Percentiles rank a stretch among this genome's conserved stretches.
phyloP scores from a whole-genome alignment of 2,888 invertebrate genomes.

The Diachrysia chrysitis region DNA sequence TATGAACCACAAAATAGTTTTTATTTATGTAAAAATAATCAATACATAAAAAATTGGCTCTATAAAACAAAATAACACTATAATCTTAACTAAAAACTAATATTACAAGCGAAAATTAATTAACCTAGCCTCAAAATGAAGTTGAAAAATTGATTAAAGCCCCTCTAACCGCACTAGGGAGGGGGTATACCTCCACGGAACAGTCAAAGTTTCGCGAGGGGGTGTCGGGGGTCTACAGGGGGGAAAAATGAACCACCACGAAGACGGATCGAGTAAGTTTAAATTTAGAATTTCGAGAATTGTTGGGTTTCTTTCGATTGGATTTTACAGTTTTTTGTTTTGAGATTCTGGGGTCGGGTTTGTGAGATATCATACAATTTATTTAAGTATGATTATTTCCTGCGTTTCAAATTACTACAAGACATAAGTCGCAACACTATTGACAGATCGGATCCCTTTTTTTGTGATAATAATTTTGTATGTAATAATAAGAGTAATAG shows the following conservation, averaged over 20 bases:
- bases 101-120: slow-evolving; percentile 66
- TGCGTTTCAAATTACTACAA: background rate
- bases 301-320: slow-evolving; percentile 53
- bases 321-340: slow-evolving; percentile 28
- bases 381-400: background rate
- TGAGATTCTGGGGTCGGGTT: background rate
- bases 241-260: slow-evolving; percentile 73
- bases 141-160: slow-evolving; percentile 86
- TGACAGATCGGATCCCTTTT: too few species aligned
- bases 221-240: slow-evolving; percentile 60
- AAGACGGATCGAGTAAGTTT: slow-evolving; percentile 78
- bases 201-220: slow-evolving; percentile 75
- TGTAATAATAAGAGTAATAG: too few species aligned
- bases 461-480: too few species aligned
- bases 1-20: too few species aligned
- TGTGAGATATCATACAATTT: too few species aligned
- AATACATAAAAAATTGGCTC: background rate
- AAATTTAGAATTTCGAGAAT: slow-evolving; percentile 77
- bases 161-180: slow-evolving; percentile 72
- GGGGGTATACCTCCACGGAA: slow-evolving; percentile 73
- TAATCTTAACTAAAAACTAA: slow-evolving; percentile 54
- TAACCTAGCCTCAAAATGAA: slow-evolving; percentile 75
- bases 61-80: slow-evolving; percentile 9
- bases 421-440: too few species aligned
- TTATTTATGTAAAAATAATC: too few species aligned